Percentiles rank a stretch among this genome's conserved stretches.
phyloP scores from a whole-genome alignment of 2,888 invertebrate genomes.

The Perizoma affinitatum region DNA sequence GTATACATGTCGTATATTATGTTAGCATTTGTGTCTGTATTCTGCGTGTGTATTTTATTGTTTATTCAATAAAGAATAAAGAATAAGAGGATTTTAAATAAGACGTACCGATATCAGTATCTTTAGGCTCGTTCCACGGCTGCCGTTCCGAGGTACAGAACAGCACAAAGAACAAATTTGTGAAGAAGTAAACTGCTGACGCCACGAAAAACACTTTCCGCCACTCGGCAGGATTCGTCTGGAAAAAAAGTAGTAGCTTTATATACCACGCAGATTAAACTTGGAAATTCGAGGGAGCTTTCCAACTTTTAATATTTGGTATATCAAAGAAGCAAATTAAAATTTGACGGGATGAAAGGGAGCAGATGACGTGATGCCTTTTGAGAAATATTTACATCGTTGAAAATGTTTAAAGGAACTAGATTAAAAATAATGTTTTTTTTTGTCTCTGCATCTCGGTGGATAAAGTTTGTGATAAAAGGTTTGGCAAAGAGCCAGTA shows the following conservation, averaged over 20 bases:
- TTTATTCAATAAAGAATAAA: too few relatives aligned
- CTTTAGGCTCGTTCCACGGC: conserved; percentile 87
- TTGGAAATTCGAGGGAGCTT: conserved; percentile 18
- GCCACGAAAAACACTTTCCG: conserved; percentile 89
- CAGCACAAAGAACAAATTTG: conserved; percentile 87
- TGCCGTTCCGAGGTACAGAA: conserved; percentile 89
- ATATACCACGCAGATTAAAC: conserved; percentile 33
- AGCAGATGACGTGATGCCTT: conserved; percentile 16
- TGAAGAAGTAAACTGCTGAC: conserved; percentile 87
- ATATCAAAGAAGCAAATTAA: conserved; percentile 39
- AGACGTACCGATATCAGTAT: conserved; percentile 32
- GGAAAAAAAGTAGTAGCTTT: conserved; percentile 41
- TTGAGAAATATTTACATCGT: conserved; percentile 16
- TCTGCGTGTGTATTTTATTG: too few relatives aligned
- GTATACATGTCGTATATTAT: too few relatives aligned
- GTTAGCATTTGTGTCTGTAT: too few relatives aligned
- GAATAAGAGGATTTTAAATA: not conserved
- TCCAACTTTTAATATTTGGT: conserved; percentile 34
- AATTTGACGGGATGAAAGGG: conserved; percentile 32
- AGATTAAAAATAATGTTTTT: too few relatives aligned
- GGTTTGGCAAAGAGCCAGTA: too few relatives aligned
- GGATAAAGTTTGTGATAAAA: too few relatives aligned
- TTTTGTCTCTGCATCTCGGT: too few relatives aligned
- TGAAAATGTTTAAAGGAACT: not conserved
- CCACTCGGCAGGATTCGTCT: conserved; percentile 88